phyloP scores from a whole-genome alignment of 2,797 vertebrate genomes.

The Crypturellus tataupa region DNA sequence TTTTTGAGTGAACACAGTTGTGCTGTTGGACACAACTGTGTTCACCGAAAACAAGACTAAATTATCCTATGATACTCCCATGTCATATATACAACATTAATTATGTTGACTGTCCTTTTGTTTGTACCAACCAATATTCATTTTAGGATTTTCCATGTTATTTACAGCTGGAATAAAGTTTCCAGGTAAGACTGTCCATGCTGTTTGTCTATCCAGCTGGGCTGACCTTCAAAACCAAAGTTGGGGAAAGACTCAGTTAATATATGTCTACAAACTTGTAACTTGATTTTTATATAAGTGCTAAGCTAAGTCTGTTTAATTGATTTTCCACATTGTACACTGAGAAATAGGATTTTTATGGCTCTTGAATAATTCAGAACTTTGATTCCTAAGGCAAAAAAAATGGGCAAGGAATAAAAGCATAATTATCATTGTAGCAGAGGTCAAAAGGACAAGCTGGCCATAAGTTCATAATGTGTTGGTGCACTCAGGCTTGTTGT shows the following conservation, averaged over 20 bases:
- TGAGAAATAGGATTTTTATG: slow-evolving; percentile 74
- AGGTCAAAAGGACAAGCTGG: slow-evolving; percentile 82
- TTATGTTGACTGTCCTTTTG: not conserved
- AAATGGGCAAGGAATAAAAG: slow-evolving; percentile 75
- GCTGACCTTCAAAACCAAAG: slow-evolving; percentile 57
- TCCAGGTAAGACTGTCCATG: not conserved
- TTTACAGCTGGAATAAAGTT: not conserved
- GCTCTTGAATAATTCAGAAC: slow-evolving; percentile 81
- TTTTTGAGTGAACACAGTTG: no score
- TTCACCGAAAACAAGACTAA: not conserved
- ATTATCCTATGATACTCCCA: not conserved
- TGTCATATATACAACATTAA: not conserved
- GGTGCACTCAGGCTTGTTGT: slow-evolving; percentile 60
- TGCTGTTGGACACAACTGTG: not conserved
- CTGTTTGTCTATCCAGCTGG: not conserved
- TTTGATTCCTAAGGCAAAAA: slow-evolving; percentile 79
- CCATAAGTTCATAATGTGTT: slow-evolving; percentile 68
- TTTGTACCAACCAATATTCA: not conserved
- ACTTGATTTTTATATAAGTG: slow-evolving; percentile 71
- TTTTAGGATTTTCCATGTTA: not conserved
- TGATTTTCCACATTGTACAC: slow-evolving; percentile 75
- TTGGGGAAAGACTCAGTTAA: slow-evolving; percentile 65
- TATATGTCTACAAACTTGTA: slow-evolving; percentile 54
- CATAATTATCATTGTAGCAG: slow-evolving; percentile 76
- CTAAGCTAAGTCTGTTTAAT: slow-evolving; percentile 74